Evolutionary conservation across 2,113 vertebrate species (phyloP), one percentile per base, ranked within the genome.

Genomic region (Talpa occidentalis): DNA sequence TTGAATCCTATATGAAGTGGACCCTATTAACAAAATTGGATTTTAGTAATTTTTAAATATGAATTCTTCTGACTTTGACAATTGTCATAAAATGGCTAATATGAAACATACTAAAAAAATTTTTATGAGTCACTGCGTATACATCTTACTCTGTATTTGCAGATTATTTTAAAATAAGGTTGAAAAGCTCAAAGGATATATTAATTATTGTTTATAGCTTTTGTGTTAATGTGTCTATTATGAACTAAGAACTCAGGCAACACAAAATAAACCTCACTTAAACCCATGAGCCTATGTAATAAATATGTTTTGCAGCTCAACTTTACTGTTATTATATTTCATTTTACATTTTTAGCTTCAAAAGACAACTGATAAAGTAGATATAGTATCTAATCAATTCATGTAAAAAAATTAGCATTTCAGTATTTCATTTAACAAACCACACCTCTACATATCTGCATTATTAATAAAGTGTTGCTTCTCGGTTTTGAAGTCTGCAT

Each of bases 351-450:
- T 80, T 95, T 81, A 52, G 30, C 44, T 96, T 94, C 69, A 88
- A 96, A 85, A 97, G 64, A 94, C 42, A 97, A 87, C n/a, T 96
- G 69, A 97, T 97, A 97, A 97, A 97, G 94, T 59, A 95, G 89
- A 74, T 81, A n/a, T 96, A 91, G 19, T 82, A 91, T 73, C 97
- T 91, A 94, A 96, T 93, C 80, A 95, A 91, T 95, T 94, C 88
- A 94, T 40, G 52, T 88, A 92, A 88, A 97, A 95, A 94, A 95
- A 90, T 96, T 81, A 97, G 64, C 21, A 92, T 49, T 80, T 97
- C 16, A 76, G 62, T 86, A 82, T 84, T 64, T 56, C 24, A 24
- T 87, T 95, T 95, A 52, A 97, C 79, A 72, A 94, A 66, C 8
- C 30, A 47, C 3, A 10, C 4, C 32, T 62, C 47, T 95, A 91